Evolutionary conservation across 2,113 vertebrate species (phyloP).

Genomic region (Paracanthobrama guichenoti): DNA sequence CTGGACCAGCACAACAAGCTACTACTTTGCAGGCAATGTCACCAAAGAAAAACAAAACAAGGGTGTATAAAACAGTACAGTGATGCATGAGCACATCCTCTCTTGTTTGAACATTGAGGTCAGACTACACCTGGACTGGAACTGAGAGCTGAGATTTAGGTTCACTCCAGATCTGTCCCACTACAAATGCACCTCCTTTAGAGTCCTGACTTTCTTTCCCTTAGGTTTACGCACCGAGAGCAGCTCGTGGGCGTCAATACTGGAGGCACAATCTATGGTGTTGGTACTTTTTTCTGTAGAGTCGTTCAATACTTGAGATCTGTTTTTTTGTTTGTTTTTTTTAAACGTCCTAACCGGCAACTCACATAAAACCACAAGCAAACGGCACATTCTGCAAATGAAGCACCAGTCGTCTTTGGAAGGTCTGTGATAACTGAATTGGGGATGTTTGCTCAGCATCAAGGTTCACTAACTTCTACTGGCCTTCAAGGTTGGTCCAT

Average conservation of each 20-base stretch:
- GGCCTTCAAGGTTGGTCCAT: conserved; percentile 50
- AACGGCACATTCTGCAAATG: conserved; percentile 27
- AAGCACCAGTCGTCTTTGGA: conserved; percentile 32
- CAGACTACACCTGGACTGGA: conserved; percentile 12
- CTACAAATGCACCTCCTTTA: conserved; percentile 43
- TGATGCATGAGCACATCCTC: not conserved
- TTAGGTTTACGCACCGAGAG: conserved; percentile 47
- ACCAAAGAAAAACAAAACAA: not conserved
- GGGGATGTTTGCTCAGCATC: not conserved
- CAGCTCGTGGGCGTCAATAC: conserved; percentile 58
- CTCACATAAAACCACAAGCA: conserved; percentile 5
- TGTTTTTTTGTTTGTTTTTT: conserved; percentile 20
- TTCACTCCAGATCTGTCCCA: conserved; percentile 19
- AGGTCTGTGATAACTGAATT: not conserved
- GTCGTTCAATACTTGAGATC: conserved; percentile 51
- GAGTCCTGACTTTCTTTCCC: conserved; percentile 40
- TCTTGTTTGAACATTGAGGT: conserved; percentile 26
- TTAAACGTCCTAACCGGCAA: conserved; percentile 34
- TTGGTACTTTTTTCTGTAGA: conserved; percentile 41
- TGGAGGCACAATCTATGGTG: conserved; percentile 64
- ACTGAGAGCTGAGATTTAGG: conserved; percentile 1
- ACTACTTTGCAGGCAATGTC: conserved; percentile 22
- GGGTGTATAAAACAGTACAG: conserved; percentile 49
- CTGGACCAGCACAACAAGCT: conserved; percentile 38
- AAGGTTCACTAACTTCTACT: conserved; percentile 36